A percentile compares a stretch with the other conserved stretches of the same genome.
Evolutionary conservation across 2,888 invertebrate genomes (phyloP).

Genomic region (Lepidocyrtinus sp.): DNA sequence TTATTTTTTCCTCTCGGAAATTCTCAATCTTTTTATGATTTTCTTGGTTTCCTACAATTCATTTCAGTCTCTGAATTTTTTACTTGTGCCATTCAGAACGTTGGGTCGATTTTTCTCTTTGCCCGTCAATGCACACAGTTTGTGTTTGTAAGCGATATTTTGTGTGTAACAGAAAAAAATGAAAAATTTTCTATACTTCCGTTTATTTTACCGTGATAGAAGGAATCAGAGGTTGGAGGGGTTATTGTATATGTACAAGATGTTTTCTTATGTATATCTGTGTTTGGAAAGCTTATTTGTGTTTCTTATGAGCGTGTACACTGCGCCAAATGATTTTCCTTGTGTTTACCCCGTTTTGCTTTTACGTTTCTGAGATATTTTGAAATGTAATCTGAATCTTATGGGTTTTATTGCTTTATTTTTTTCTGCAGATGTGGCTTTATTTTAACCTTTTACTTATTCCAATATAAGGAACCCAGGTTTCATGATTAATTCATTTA

Average conservation of each 20-base stretch:
- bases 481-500: neutral
- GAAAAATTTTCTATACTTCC: too few relatives aligned
- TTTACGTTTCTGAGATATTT: too few relatives aligned
- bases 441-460: conserved; percentile 7
- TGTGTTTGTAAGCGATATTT: neutral
- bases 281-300: too few relatives aligned
- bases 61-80: conserved; percentile 17
- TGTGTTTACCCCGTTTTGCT: too few relatives aligned
- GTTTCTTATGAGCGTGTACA: too few relatives aligned
- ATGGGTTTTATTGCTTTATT: conserved; percentile 28
- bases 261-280: too few relatives aligned
- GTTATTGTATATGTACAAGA: too few relatives aligned
- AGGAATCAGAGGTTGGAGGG: too few relatives aligned
- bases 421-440: conserved; percentile 51
- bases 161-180: neutral
- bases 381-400: conserved; percentile 38
- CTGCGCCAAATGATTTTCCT: too few relatives aligned
- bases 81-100: conserved; percentile 35
- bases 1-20: conserved; percentile 16
- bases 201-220: too few relatives aligned
- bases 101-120: conserved; percentile 29
- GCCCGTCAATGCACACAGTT: conserved; percentile 51
- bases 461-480: neutral
- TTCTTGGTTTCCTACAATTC: conserved; percentile 34
- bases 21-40: conserved; percentile 12